These are phyloP conservation scores for Heliconius cydno DNA, from an alignment of 2,888 invertebrate species.

Conservation along the genomic window DNA sequence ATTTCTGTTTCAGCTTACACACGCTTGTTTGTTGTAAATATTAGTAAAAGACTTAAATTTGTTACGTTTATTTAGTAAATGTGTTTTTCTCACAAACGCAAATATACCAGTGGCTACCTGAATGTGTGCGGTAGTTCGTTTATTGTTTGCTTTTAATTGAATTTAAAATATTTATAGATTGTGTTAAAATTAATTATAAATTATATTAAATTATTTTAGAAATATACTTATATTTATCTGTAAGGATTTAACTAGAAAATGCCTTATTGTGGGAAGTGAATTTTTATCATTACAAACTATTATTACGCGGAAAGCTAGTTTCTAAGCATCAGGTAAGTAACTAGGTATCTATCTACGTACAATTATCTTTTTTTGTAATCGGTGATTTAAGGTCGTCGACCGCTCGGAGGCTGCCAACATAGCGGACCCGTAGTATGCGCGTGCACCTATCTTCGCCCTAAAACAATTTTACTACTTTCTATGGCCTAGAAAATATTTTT, in stretches of 20 bases:
- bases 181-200: background rate
- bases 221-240: background rate
- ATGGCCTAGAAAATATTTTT: constrained; percentile 54
- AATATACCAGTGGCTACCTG: constrained; percentile 58
- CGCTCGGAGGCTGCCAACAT: constrained; percentile 76
- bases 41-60: constrained; percentile 55
- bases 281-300: background rate
- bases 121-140: constrained; percentile 46
- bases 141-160: constrained; percentile 23
- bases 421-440: constrained; percentile 67
- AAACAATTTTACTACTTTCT: constrained; percentile 55
- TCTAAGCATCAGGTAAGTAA: constrained; percentile 40
- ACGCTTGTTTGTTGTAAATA: constrained; percentile 52
- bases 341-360: constrained; percentile 58
- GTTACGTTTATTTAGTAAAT: constrained; percentile 59
- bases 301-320: constrained; percentile 35
- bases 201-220: too few relatives aligned
- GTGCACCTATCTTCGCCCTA: constrained; percentile 71
- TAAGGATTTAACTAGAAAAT: background rate
- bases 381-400: constrained; percentile 75
- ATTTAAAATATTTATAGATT: background rate
- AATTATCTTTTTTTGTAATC: constrained; percentile 79
- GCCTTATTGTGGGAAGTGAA: background rate
- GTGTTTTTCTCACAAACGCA: constrained; percentile 57
- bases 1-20: constrained; percentile 48